These are phyloP conservation scores for Orthosia gracilis DNA, from an alignment of 2,888 invertebrate genomes.

Conservation along the genomic window DNA sequence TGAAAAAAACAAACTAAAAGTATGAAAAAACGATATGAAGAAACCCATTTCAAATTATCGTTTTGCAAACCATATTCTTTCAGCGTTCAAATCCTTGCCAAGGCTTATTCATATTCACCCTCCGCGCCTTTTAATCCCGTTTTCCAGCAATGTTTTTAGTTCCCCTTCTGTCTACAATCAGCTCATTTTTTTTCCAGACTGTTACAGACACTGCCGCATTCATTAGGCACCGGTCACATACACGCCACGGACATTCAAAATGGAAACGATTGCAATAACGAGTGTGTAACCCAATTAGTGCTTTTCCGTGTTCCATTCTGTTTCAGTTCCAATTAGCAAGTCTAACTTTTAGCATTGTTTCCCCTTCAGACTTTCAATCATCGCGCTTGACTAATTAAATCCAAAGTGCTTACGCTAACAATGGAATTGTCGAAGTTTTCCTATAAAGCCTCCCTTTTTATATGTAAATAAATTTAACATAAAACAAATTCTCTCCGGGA, in stretches of 20 bases:
- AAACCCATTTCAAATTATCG: neutral
- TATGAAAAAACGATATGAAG: too few relatives aligned
- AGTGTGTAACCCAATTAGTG: constrained; percentile 11
- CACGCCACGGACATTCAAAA: neutral
- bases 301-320: constrained; percentile 26
- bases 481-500: neutral
- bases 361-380: constrained; percentile 3
- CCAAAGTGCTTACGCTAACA: neutral
- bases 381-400: neutral
- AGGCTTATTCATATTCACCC: too few relatives aligned
- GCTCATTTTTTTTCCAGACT: neutral
- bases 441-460: neutral
- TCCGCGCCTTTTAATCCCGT: neutral
- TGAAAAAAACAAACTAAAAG: neutral
- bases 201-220: neutral
- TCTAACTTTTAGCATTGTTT: constrained; percentile 15
- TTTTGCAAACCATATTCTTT: neutral
- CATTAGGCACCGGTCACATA: neutral
- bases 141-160: neutral
- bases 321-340: constrained; percentile 21
- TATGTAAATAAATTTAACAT: neutral
- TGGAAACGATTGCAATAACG: neutral
- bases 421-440: neutral
- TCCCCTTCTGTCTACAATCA: neutral
- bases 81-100: neutral